Base-by-base conservation (phyloP, 1,140 invertebrate species). In the Pomacea maculata region DNA sequence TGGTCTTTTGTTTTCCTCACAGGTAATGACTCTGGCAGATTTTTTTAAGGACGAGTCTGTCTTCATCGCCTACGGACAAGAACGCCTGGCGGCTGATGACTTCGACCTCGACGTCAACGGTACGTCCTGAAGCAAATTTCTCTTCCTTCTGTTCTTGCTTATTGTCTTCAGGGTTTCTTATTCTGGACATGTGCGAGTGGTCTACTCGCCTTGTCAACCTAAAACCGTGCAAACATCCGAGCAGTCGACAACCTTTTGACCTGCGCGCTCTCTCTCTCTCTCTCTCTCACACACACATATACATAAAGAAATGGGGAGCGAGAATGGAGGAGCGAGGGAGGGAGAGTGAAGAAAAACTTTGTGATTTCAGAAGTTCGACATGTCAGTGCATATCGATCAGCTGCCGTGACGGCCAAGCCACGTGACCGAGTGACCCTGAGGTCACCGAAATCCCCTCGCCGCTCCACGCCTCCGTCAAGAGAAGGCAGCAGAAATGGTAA, bases 11-110 rank as follows among this genome's bases (percentile, higher is more conserved):
- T 9, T 52, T 57, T 55, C 54, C 17, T 63, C 21, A 54, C 85
- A 94, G 94, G 92, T 94, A 8, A 94, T 93, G 3, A 92, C 93
- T 67, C 91, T 99, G 75, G 93, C 95, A 82, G 97, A 98, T 86
- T 98, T 99, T 92, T 98, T 98, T 90, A 93, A 93, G 78, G 94
- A 95, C 67, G 93, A 93, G 73, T 95, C 96, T 87, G 94, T 98
- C 29, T 99, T 98, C 89, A 95, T 99, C 87, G 96, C 96, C 9
- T 99, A 98, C 90, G 97, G 97, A 29, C 95, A 95, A 80, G 97
- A 99, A 90, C 95, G 95, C 70, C 93, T 93, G 79, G 93, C 93
- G 83, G 93, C 94, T 81, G 96, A 98, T 89, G 97, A 99, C 91
- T 98, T 98, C 90, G 96, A 97, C 90, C 92, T 99, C 45, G 96